Evolutionary conservation across 2,113 vertebrate species (phyloP), one percentile per base, ranked within the genome.

Genomic region (Pelecanoides urinatrix): DNA sequence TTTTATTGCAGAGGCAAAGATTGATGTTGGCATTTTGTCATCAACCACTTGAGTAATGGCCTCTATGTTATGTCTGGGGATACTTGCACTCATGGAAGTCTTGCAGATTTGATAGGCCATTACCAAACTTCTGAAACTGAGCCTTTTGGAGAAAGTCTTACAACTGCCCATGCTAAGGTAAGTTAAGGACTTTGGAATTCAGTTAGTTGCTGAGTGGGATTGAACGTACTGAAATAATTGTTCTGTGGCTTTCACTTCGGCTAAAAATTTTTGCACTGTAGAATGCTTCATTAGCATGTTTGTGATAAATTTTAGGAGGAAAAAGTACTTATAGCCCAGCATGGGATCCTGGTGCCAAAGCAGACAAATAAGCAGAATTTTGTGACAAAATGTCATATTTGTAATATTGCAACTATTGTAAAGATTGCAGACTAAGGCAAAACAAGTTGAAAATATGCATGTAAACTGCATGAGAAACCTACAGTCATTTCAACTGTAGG

Each of bases 21-120:
- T 73, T 97, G 98, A 14, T 99, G 98, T 90, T 98, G 99, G 20
- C 99, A 99, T 90, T 99, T 99, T 88, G 97, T 99, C 84, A 99
- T 99, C 86, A 98, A 95, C 88, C 98, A 98, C 91, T 98, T 95
- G 38, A 97, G 84, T 71, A 96, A 97, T 2, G 98, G 98, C 18
- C 97, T 98, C 53, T 98, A 98, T 82, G 88, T 98, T 2, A 92
- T 99, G n/a, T 97, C 97, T 1, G 99, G 99, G 21, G 98, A 98
- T 94, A 97, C 77, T 1, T 92, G 86, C 55, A 97, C 86, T 34
- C 98, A 99, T 4, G 5, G 92, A 52, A 98, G 97, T 4, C 91
- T 99, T n/a, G 95, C 97, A 1, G 98, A 97, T 49, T 97, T 99
- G 3, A 97, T 99, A 45, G 82, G 92, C 42, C 97, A 98, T 95